Percentiles rank a stretch among this genome's conserved stretches.
Evolutionary conservation across 1,140 invertebrate species (phyloP).

Genomic region (Eumeta japonica): DNA sequence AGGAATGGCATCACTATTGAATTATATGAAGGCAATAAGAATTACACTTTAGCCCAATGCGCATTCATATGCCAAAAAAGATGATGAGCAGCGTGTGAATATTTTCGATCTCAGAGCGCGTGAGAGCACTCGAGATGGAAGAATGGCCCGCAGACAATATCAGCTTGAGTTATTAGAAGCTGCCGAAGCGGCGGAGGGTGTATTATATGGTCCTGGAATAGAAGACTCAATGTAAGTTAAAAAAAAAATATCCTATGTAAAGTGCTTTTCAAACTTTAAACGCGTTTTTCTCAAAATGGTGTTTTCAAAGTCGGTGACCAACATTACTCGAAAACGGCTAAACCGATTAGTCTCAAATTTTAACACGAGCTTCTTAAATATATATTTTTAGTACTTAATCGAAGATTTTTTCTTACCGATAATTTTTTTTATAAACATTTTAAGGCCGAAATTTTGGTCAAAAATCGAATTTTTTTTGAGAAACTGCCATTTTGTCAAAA

Average conservation of each 20-base stretch:
- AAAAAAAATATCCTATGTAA: slow-evolving; percentile 1
- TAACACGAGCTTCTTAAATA: background rate
- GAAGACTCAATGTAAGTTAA: too few species aligned
- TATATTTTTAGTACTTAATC: background rate
- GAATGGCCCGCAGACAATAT: slow-evolving; percentile 1
- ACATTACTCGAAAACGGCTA: slow-evolving; percentile 1
- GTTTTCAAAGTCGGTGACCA: slow-evolving; percentile 1
- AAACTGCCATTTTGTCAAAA: slow-evolving; percentile 13
- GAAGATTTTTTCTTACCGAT: slow-evolving; percentile 9
- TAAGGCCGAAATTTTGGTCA: slow-evolving; percentile 11
- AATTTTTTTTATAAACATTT: slow-evolving; percentile 14
- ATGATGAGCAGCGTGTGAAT: slow-evolving; percentile 10
- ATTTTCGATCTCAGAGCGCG: slow-evolving; percentile 12
- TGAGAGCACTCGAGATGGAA: slow-evolving; percentile 12
- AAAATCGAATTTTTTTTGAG: slow-evolving; percentile 13
- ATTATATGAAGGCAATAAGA: slow-evolving; percentile 14
- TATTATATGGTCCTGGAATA: too few species aligned
- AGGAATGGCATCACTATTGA: too few species aligned
- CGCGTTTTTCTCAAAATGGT: slow-evolving; percentile 1
- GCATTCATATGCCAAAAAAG: slow-evolving; percentile 16
- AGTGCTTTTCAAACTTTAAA: slow-evolving; percentile 1
- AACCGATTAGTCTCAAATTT: slow-evolving; percentile 1
- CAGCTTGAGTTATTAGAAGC: slow-evolving; percentile 9
- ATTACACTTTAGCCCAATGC: slow-evolving; percentile 13
- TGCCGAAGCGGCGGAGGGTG: slow-evolving; percentile 7